A percentile compares a stretch with the other conserved stretches of the same genome.
These are phyloP conservation scores for Opisthocomus hoazin DNA, from an alignment of 2,113 vertebrate genomes.

Conservation along the genomic window DNA sequence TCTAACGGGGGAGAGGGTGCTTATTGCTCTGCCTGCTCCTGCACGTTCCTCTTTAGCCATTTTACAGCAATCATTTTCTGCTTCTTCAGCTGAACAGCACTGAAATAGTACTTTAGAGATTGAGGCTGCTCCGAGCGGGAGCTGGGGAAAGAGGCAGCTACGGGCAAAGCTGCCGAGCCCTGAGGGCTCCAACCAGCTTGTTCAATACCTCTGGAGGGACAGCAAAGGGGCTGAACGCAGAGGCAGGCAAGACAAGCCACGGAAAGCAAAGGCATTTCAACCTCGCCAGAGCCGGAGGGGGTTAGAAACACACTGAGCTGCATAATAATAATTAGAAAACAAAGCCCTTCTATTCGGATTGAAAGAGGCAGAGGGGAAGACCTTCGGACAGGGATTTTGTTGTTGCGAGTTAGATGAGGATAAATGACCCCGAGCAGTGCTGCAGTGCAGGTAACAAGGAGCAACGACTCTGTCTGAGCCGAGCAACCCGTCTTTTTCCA, in stretches of 20 bases:
- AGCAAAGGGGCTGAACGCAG: neutral
- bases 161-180: neutral
- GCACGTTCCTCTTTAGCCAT: neutral
- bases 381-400: neutral
- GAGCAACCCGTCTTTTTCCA: neutral
- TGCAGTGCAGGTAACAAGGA: neutral
- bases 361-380: neutral
- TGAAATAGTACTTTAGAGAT: neutral
- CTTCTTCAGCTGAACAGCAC: neutral
- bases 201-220: neutral
- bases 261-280: neutral
- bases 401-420: neutral
- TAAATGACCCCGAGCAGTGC: neutral
- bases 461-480: neutral
- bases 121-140: neutral
- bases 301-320: conserved; percentile 18
- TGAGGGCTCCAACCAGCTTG: neutral
- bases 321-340: neutral
- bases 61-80: neutral
- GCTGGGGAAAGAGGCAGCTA: neutral
- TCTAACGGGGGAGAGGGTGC: neutral
- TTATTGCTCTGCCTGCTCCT: neutral
- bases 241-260: neutral
- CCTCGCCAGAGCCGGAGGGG: neutral
- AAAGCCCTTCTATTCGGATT: neutral